Base-by-base conservation (phyloP, 2,797 vertebrate genomes). In the Enteromius mattozi region DNA sequence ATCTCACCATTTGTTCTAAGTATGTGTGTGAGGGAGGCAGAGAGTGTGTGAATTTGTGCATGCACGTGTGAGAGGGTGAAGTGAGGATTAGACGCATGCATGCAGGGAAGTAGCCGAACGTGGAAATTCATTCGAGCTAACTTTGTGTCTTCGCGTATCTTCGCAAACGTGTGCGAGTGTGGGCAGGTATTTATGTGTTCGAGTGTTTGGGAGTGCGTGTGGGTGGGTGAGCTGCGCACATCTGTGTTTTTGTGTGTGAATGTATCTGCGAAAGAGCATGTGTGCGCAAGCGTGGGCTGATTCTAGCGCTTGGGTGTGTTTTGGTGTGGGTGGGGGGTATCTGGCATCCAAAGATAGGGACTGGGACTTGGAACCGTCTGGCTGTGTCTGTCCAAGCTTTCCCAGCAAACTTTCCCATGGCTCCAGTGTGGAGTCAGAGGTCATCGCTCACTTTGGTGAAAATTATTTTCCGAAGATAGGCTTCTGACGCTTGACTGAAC, bases 141-240 rank as follows among this genome's bases (percentile, higher is more conserved):
- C 79, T 82, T 85, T 83, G 70, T 75, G 84, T 84, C 83, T 87
- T 86, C 65, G 74, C 82, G 66, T 85, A 63, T 88, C 80, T 88
- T 70, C 70, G 63, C 63, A 89, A 80, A 71, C 56, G 84, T 86
- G 79, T 79, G 80, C 40, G 54, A 47, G 86, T 81, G 89, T 88
- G 88, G 87, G 87, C 87, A 89, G 88, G 88, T 91, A 89, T 89
- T 88, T 86, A 85, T 87, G 88, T 82, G 81, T 75, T 87, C 19
- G 78, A 79, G 86, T 83, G 87, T 89, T 85, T 87, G 83, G 86
- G 86, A 77, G 88, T 78, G 83, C 9, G 33, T 86, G 87, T 88
- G 81, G 84, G 88, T 80, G 87, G 89, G 82, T 82, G 89, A 90
- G 89, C 89, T 75, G 83, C 78, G 82, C 89, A 87, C 88, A 91